Base-by-base conservation (phyloP, 2,888 invertebrate species). In the Sericinus montela region DNA sequence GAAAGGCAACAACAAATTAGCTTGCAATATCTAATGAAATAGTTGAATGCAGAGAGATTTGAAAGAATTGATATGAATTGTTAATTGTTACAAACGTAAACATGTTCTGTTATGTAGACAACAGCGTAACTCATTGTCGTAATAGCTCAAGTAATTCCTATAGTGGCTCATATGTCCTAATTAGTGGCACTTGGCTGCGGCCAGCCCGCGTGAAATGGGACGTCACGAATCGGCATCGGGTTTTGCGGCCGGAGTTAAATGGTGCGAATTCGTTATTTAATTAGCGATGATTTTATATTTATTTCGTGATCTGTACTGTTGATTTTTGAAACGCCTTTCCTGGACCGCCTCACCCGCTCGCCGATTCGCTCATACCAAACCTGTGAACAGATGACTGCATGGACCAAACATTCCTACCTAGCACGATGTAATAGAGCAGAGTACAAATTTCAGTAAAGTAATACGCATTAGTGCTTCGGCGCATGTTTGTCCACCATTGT, bases 401-500 rank as follows among this genome's bases (percentile, higher is more conserved):
- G 86, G 86, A 88, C 87, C 87, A 87, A 87, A 80, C 86, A 80
- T 76, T 79, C 77, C 60, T 60, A 62, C 54, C 69, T 78, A 83
- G 79, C 81, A 82, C 77, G 75, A 80, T 72, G 67, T 66, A 73
- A 76, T 80, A 85, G 76, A 81, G 73, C 71, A 86, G 84, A 88
- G 87, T 87, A 88, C 88, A 88, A 88, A 88, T 84, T 83, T 81
- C 81, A 80, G 8, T 25, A 25, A 76, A 69, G 58, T 84, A 83
- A 80, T 70, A 82, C 75, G 83, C 83, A 79, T 76, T 75, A 80
- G 83, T 83, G 84, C 80, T 76, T 76, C 77, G 83, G 80, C 81
- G 80, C 83, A 80, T 80, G 85, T 81, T 80, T 83, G 88, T 87
- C 87, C 87, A 85, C 85, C 84, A 82, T 87, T 82, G 88, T 88